phyloP scores from a whole-genome alignment of 1,140 invertebrate genomes.

The Drusus annulatus region DNA sequence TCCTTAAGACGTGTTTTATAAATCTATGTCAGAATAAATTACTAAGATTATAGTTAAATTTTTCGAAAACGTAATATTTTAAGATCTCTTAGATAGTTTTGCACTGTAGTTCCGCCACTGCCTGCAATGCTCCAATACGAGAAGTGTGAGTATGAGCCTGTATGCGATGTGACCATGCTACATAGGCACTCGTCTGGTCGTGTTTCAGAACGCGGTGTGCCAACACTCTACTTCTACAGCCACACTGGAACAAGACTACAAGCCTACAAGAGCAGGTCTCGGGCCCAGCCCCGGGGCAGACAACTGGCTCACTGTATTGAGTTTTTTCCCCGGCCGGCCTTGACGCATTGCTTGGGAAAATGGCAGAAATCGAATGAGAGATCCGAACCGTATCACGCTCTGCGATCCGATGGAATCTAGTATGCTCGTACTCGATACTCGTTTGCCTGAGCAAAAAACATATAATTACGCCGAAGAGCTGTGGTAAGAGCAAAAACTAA shows the following conservation, averaged over 20 bases:
- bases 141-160: not conserved
- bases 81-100: too few species aligned
- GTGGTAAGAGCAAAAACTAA: not conserved
- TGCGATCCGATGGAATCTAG: conserved; percentile 33
- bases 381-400: not conserved
- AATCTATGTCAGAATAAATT: too few species aligned
- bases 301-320: conserved; percentile 6
- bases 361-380: conserved; percentile 45
- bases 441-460: not conserved
- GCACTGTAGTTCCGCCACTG: too few species aligned
- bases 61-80: too few species aligned
- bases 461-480: conserved; percentile 10
- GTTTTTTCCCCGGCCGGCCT: conserved; percentile 40
- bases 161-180: not conserved
- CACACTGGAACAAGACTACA: not conserved
- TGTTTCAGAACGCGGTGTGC: too few species aligned
- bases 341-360: conserved; percentile 39
- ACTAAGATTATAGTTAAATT: too few species aligned
- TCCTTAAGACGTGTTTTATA: too few species aligned
- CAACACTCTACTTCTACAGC: too few species aligned
- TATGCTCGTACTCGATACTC: conserved; percentile 2
- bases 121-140: not conserved
- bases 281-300: conserved; percentile 23
- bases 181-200: not conserved
- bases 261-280: not conserved